Conservation (phyloP, 2,888 invertebrate species). For the Criorhina ranunculi region DNA sequence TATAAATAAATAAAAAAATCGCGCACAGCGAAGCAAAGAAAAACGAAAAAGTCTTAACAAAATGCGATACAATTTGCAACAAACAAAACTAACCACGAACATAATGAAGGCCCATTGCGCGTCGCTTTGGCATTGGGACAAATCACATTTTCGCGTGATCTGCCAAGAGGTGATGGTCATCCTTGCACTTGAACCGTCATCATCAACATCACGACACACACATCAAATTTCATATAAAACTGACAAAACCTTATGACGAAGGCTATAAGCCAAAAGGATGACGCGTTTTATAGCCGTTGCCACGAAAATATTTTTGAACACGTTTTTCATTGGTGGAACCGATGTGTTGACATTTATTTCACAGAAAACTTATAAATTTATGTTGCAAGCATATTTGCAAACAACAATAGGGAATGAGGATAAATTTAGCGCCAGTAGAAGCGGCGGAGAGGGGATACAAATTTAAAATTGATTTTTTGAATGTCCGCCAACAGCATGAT, state of each 20-base stretch:
- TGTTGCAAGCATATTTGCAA: conserved; percentile 20
- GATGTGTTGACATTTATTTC: conserved; percentile 51
- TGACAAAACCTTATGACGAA: conserved; percentile 31
- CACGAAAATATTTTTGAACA: conserved; percentile 34
- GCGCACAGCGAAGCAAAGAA: conserved; percentile 16
- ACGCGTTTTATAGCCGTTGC: conserved; percentile 50
- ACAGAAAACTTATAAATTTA: conserved; percentile 35
- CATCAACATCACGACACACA: conserved; percentile 34
- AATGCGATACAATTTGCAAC: conserved; percentile 35
- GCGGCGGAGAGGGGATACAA: not conserved
- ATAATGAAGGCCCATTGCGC: not conserved
- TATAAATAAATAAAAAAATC: conserved; percentile 4
- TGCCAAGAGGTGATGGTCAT: conserved; percentile 36
- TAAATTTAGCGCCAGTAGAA: not conserved
- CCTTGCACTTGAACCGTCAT: conserved; percentile 61
- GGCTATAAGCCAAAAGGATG: conserved; percentile 44
- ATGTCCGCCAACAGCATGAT: conserved; percentile 61
- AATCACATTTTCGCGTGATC: conserved; percentile 45
- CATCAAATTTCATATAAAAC: not conserved
- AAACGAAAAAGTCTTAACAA: not conserved
- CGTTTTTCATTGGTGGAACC: not conserved
- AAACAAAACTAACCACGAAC: conserved; percentile 26
- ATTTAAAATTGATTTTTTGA: conserved; percentile 65
- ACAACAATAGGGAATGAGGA: not conserved
- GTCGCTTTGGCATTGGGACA: conserved; percentile 21